Percentiles rank a stretch among this genome's conserved stretches.
Evolutionary conservation across 2,888 invertebrate species (phyloP).

Genomic region (Tetragnatha montana): DNA sequence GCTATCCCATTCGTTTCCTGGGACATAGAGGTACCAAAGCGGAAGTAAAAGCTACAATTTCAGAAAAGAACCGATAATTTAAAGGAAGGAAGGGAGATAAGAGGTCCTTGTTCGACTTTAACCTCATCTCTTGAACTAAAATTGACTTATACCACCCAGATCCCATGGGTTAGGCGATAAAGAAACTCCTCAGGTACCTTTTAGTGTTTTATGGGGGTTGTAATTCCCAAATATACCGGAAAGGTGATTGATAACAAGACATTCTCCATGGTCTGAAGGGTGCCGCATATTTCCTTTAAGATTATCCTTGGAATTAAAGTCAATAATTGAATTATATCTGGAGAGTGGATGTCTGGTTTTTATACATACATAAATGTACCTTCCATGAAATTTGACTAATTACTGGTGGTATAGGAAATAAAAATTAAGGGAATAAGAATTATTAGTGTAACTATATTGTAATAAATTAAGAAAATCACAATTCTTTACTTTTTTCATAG

Average conservation of each 20-base stretch:
- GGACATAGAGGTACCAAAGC: not conserved
- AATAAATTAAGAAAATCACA: no score
- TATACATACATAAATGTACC: no score
- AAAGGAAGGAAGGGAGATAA: slow-evolving; percentile 23
- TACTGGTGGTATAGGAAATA: no score
- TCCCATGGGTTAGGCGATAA: not conserved
- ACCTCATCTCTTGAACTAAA: slow-evolving; percentile 16
- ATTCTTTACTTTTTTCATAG: no score
- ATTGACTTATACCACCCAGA: not conserved
- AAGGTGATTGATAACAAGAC: not conserved
- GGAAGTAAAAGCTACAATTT: slow-evolving; percentile 17
- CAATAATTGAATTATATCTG: no score
- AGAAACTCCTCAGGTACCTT: not conserved
- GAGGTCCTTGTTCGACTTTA: not conserved
- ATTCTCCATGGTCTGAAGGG: no score
- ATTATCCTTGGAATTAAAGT: no score
- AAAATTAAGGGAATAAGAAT: no score
- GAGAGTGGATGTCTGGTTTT: no score
- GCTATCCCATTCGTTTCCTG: not conserved
- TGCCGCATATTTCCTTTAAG: no score
- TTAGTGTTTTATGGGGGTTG: not conserved
- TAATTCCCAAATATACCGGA: not conserved
- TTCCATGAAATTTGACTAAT: no score
- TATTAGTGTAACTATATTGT: no score
- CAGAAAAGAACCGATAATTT: slow-evolving; percentile 25